Conservation (phyloP, 2,113 vertebrate species). For the Centropus bengalensis region DNA sequence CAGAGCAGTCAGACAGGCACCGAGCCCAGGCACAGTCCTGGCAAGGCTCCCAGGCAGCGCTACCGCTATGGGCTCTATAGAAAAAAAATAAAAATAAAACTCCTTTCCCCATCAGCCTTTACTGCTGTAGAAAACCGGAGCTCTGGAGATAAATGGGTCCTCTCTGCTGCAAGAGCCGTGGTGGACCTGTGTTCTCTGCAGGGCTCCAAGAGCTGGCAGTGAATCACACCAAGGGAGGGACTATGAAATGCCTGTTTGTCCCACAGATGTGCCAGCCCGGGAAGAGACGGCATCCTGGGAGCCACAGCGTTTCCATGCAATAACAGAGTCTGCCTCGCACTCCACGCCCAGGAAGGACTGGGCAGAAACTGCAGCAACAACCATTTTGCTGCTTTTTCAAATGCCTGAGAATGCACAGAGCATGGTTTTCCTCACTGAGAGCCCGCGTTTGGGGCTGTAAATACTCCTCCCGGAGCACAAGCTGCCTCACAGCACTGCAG, state of each 20-base stretch:
- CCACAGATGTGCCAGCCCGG: neutral
- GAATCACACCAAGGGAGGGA: neutral
- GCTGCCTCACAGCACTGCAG: neutral
- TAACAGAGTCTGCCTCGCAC: neutral
- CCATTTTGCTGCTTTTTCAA: neutral
- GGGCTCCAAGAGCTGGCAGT: neutral
- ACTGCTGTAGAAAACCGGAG: neutral
- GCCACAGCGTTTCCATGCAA: neutral
- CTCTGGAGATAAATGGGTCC: neutral
- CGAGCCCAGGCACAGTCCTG: neutral
- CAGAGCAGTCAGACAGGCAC: neutral
- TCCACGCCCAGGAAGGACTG: neutral
- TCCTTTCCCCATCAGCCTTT: neutral
- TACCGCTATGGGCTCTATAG: neutral
- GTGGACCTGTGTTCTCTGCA: neutral
- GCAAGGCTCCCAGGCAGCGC: neutral
- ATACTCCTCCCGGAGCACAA: neutral
- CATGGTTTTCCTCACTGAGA: neutral
- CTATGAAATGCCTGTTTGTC: neutral
- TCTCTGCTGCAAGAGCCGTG: neutral
- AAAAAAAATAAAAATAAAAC: neutral
- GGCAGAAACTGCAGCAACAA: neutral
- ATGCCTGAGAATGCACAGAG: neutral
- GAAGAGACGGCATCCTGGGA: neutral
- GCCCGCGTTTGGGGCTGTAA: neutral